Conservation (phyloP, 2,113 vertebrate species). For the Diadophis punctatus region DNA sequence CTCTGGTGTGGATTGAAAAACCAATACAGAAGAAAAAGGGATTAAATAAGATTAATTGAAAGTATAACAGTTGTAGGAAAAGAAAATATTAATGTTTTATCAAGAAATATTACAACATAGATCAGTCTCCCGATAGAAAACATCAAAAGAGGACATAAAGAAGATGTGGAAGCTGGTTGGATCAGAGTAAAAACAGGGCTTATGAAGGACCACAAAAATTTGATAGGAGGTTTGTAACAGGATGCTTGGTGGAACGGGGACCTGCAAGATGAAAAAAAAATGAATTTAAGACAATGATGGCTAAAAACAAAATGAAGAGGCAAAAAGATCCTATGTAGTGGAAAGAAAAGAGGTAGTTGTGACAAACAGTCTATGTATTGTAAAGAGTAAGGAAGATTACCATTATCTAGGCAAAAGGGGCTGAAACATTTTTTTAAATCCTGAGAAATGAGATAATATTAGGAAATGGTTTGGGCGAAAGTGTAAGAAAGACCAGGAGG, state of each 20-base stretch:
- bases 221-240: not conserved
- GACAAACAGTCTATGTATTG: not conserved
- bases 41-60: not conserved
- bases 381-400: not conserved
- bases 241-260: not conserved
- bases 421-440: not conserved
- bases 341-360: not conserved
- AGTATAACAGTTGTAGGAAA: not conserved
- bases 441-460: not conserved
- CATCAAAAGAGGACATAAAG: not conserved
- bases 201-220: not conserved
- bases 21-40: not conserved
- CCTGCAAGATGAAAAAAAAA: not conserved
- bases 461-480: not conserved
- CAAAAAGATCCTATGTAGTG: not conserved
- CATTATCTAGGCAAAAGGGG: not conserved
- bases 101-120: not conserved
- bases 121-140: not conserved
- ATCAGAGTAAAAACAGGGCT: not conserved
- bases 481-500: not conserved
- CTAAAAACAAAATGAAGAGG: not conserved
- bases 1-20: not conserved
- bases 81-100: not conserved
- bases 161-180: not conserved
- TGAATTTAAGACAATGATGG: not conserved